Base-by-base conservation (phyloP, 1,140 invertebrate species). In the Cyclargus thomasi region DNA sequence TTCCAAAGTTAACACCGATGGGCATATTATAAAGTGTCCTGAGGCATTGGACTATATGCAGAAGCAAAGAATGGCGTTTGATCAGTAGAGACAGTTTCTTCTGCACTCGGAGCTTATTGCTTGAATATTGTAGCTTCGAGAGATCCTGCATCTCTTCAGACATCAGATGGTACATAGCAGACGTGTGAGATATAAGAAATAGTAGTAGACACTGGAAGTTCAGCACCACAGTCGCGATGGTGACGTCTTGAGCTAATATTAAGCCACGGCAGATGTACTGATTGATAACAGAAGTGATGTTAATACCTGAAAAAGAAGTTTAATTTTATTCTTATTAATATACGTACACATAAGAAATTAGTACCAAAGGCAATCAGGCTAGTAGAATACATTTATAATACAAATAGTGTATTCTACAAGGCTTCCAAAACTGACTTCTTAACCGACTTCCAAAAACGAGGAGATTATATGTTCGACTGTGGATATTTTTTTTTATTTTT, bases 1-100 rank as follows among this genome's bases (percentile, higher is more conserved):
- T 59, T 10, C 67, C 71, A 35, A 80, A 78, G 17, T 68, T 70
- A 2, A 78, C 36, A 2, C 78, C 76, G 22, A 80, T 75, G 5
- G 63, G 17, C 2, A 69, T 21, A 29, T 70, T 70, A 47, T 75
- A 79, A 17, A 55, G 18, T 18, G 53, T 17, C 18, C n/a, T 16
- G 1, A 55, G 18, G 18, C 18, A 7, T 55, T 55, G 7, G 1
- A 55, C 53, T 18, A 55, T 17, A 55, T 55, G n/a, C 1, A 55
- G 18, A 18, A 55, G 8, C 18, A 55, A 55, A 18, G n/a, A n/a
- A 55, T 55, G 53, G 18, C 53, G 53, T 55, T 55, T 55, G 53
- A 55, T 55, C n/a, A 55, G 8, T 16, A 20, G 18, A 8, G 53
- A n/a, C 7, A 55, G 16, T 18, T 17, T 55, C 53, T 55, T 55